These are phyloP conservation scores for Lypha dubia DNA, from an alignment of 2,888 invertebrate genomes.

Conservation along the genomic window DNA sequence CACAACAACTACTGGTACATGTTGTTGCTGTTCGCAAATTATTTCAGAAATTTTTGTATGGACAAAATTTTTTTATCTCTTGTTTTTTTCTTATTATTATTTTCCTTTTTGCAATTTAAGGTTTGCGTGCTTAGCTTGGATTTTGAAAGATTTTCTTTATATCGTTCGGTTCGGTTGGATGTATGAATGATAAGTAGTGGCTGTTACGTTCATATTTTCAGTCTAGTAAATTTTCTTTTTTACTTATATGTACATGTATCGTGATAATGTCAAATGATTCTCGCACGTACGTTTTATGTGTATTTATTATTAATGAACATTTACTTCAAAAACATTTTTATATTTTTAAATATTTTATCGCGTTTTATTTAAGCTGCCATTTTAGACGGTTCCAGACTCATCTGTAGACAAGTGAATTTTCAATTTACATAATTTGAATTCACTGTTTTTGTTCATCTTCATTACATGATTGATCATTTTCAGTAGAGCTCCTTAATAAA, in stretches of 20 bases:
- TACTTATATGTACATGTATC: neutral
- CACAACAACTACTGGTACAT: constrained; percentile 25
- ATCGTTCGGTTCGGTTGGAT: constrained; percentile 14
- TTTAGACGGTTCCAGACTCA: constrained; percentile 20
- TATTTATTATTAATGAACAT: constrained; percentile 67
- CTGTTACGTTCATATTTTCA: neutral
- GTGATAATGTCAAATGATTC: constrained; percentile 20
- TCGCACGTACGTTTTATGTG: constrained; percentile 47
- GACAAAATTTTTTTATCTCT: constrained; percentile 27
- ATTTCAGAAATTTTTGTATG: constrained; percentile 49
- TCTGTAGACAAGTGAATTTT: neutral
- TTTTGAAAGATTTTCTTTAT: constrained; percentile 42
- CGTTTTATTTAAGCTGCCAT: constrained; percentile 1
- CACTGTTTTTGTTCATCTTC: neutral
- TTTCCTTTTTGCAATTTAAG: neutral
- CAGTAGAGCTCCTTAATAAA: neutral
- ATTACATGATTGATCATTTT: constrained; percentile 14
- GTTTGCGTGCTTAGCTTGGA: constrained; percentile 63
- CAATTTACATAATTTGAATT: constrained; percentile 31
- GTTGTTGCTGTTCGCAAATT: constrained; percentile 33
- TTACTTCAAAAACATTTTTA: constrained; percentile 36
- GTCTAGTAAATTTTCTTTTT: neutral
- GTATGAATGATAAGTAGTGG: neutral
- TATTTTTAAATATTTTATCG: neutral
- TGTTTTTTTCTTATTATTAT: constrained; percentile 2